Base-by-base conservation (phyloP, 2,797 vertebrate genomes). In the Discoglossus pictus region DNA sequence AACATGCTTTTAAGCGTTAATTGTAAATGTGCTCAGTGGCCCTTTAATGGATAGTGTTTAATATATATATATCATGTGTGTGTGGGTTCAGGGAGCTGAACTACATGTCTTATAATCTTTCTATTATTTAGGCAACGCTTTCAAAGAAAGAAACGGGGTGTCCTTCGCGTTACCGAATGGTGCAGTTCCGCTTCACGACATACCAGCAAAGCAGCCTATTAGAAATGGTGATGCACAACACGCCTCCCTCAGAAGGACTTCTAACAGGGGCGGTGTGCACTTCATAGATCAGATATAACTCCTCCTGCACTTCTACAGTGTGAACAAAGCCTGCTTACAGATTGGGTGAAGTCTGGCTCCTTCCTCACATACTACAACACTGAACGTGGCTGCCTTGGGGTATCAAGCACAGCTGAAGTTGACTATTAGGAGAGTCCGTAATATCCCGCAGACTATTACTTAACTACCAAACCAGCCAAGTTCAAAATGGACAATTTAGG, bases 281-380 rank as follows among this genome's bases (percentile, higher is more conserved):
- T 86, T 87, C 46, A 73, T 80, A 65, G 86, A 90, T 73, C 85
- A 88, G 77, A 87, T 86, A 77, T 90, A 86, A 86, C 79, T 78
- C 18, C 11, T 65, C 15, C 23, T 16, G 25, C 3, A 13, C 18
- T 65, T 61, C 40, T 64, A 79, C 66, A 74, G 61, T 79, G 63
- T 79, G 77, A 77, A 72, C 79, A 72, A 59, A 20, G 73, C 65
- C 60, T 72, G 73, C 87, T 77, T 78, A 76, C 62, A 75, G 74
- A 88, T 84, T 85, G 82, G 86, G 81, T 87, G 79, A 81, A 59
- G 43, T 24, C 10, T 4, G 17, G 50, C 48, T 35, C 27, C 8
- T 54, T 46, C n/a, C 20, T 12, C 17, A 46, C 23, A 36, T 9
- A 10, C n/a, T 40, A 42, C 7, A 15, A 48, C 35, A 61, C 18